Evolutionary conservation across 92 coral and sea anemone genomes (phyloP).

Genomic region (Meandrina meandrites): DNA sequence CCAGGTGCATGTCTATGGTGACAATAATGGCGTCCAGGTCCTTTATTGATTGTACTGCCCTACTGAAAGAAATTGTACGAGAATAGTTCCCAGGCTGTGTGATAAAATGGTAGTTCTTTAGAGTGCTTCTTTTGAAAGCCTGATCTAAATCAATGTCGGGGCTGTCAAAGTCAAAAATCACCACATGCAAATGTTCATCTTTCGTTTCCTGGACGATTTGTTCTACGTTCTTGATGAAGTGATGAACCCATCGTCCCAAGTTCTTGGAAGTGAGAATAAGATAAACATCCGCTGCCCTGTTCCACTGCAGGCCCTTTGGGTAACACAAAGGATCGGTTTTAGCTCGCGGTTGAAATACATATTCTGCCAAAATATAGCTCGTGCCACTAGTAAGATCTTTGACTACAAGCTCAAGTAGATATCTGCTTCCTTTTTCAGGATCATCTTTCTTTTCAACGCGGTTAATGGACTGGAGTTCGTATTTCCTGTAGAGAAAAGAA

Average conservation of each 20-base stretch:
- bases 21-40: conserved; percentile 74
- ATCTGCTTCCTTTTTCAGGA: conserved; percentile 51
- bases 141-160: conserved; percentile 57
- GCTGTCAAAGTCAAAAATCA: conserved; percentile 67
- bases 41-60: conserved; percentile 53
- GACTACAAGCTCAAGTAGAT: conserved; percentile 73
- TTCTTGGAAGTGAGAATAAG: conserved; percentile 68
- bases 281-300: conserved; percentile 66
- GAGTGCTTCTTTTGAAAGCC: conserved; percentile 39
- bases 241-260: conserved; percentile 71
- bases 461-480: conserved; percentile 55
- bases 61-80: conserved; percentile 56
- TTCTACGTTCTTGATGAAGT: conserved; percentile 74
- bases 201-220: conserved; percentile 57
- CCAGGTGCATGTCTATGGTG: conserved; percentile 73
- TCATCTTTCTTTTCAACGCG: conserved; percentile 82
- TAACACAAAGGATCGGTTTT: conserved; percentile 31
- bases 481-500: conserved; percentile 54
- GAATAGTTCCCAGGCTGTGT: conserved; percentile 64
- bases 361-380: conserved; percentile 64
- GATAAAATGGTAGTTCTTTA: conserved; percentile 65
- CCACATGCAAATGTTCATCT: conserved; percentile 53
- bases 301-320: conserved; percentile 70
- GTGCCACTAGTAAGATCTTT: conserved; percentile 42
- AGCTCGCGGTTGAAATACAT: conserved; percentile 48